Base-by-base conservation (phyloP, 2,113 vertebrate genomes). In the Todiramphus saurophagus region DNA sequence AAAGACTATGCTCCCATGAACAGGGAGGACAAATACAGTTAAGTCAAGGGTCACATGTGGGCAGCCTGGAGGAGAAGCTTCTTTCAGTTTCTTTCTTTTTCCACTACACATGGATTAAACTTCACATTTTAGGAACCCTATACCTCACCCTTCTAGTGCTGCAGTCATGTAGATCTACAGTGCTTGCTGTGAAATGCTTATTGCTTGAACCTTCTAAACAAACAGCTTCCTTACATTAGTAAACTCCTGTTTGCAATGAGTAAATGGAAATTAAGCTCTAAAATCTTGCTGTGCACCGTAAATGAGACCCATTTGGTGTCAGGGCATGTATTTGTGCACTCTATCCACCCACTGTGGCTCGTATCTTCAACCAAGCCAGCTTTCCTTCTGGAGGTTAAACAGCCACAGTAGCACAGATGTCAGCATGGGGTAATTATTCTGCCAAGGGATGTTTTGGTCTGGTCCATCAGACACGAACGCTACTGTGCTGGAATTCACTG, bases 231-330 rank as follows among this genome's bases (percentile, higher is more conserved):
- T 72, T 41, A 37, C 8, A 8, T 25, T 59, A 44, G 16, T 25
- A 74, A 78, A 35, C 15, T 9, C 35, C 16, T 16, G 1, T 59
- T 86, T 87, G 23, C 16, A 16, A 17, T 0, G 2, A n/a, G 2
- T 13, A 58, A 77, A 20, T 13, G 20, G 15, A 31, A 69, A 41
- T 60, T 60, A 27, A 60, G 21, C 24, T 24, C 35, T 23, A 1
- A 77, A 82, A 7, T 19, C 21, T 50, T 55, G 3, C 21, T 14
- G 8, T 58, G 16, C 27, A 2, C 16, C 16, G 4, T 66, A 58
- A 67, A 55, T 5, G 19, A 35, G 39, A 13, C 19, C 10, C 14
- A 18, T 11, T 5, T 69, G 15, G 3, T 44, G 14, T 18, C 41
- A 20, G 0, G 6, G 17, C 7, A 41, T 0, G 1, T 27, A 25